Evolutionary conservation across 2,888 invertebrate genomes (phyloP).

Genomic region (Sarcophaga rosellei): DNA sequence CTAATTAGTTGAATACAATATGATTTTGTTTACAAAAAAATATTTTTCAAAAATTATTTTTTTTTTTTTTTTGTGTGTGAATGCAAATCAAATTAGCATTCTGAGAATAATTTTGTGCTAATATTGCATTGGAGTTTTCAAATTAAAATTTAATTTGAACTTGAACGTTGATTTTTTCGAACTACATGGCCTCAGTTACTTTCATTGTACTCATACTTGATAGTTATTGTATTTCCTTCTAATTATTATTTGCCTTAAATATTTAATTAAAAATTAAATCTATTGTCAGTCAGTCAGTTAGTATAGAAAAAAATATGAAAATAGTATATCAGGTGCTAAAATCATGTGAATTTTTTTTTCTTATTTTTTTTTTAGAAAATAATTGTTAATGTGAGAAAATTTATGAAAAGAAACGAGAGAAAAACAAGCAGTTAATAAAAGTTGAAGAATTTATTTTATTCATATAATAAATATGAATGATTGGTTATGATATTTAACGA

Average conservation of each 20-base stretch:
- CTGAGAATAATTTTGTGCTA: neutral
- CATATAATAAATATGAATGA: neutral
- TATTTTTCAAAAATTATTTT: too few relatives aligned
- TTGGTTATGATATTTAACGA: neutral
- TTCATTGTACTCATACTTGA: neutral
- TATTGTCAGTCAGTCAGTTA: neutral
- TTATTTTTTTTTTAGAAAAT: too few relatives aligned
- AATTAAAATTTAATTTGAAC: neutral
- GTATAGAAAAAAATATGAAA: neutral
- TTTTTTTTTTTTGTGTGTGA: neutral
- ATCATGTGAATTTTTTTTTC: constrained; percentile 21
- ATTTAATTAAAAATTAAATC: constrained; percentile 23
- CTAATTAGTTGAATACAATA: too few relatives aligned
- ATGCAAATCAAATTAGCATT: neutral
- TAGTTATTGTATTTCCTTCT: neutral
- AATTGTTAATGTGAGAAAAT: constrained; percentile 41
- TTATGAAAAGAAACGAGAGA: constrained; percentile 2
- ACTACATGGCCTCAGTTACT: constrained; percentile 32
- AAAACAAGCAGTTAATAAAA: neutral
- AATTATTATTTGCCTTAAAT: constrained; percentile 37
- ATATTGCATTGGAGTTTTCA: neutral
- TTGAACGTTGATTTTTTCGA: neutral
- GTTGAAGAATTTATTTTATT: constrained; percentile 4
- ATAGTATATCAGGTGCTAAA: constrained; percentile 29
- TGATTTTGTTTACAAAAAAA: too few relatives aligned